Conservation (phyloP, 2,888 invertebrate species). For the Lottia scabra region DNA sequence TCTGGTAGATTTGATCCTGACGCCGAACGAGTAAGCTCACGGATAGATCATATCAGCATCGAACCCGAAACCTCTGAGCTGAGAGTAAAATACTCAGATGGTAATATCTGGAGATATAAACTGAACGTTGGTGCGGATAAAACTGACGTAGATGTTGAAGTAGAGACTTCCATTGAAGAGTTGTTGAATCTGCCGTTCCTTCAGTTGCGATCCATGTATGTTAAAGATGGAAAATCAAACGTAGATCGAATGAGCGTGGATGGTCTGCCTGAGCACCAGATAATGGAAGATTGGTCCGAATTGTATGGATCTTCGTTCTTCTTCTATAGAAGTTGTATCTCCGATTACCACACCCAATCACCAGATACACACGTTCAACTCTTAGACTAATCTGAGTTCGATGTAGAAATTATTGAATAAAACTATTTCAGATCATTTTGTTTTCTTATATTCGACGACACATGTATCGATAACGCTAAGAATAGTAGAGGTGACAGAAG, state of each 20-base stretch:
- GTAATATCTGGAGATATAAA: background rate
- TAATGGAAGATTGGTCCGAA: background rate
- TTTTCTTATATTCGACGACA: too few species aligned
- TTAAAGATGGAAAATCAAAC: background rate
- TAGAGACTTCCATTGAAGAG: background rate
- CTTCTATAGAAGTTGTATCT: background rate
- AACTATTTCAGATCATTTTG: too few species aligned
- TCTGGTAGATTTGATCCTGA: background rate
- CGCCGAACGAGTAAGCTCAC: background rate
- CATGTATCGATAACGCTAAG: too few species aligned
- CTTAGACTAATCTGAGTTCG: background rate
- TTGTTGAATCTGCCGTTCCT: background rate
- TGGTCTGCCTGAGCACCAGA: background rate
- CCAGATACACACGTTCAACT: background rate
- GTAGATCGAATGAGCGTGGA: background rate
- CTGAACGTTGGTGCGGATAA: background rate
- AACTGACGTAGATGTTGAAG: background rate
- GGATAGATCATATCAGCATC: background rate
- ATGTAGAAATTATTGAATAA: too few species aligned
- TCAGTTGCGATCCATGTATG: background rate
- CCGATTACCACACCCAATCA: background rate
- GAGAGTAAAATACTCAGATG: background rate
- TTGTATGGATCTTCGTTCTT: background rate
- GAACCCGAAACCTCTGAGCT: background rate
- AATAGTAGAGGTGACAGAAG: too few species aligned